phyloP scores from a whole-genome alignment of 1,140 invertebrate genomes.

The Achroia grisella region DNA sequence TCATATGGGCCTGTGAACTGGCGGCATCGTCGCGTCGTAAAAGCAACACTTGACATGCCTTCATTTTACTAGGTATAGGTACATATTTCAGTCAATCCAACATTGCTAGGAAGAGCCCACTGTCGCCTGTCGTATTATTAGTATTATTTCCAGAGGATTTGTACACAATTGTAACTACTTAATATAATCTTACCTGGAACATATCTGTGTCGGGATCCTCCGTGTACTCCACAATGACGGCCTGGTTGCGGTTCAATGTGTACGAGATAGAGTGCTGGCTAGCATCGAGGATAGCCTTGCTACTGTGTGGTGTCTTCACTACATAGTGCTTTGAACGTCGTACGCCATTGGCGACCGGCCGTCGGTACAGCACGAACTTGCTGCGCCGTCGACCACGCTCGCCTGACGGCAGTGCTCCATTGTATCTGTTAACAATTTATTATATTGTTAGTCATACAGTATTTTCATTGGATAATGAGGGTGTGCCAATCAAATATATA shows the following conservation, averaged over 20 bases:
- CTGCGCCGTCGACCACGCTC: conserved; percentile 93
- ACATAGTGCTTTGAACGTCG: conserved; percentile 96
- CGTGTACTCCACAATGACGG: conserved; percentile 97
- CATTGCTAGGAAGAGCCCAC: too few relatives aligned
- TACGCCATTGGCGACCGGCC: conserved; percentile 91
- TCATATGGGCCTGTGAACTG: too few relatives aligned
- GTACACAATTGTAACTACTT: too few relatives aligned
- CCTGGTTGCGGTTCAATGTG: conserved; percentile 95
- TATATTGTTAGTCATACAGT: not conserved
- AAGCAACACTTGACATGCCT: too few relatives aligned
- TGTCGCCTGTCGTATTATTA: too few relatives aligned
- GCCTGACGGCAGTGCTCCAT: conserved; percentile 93
- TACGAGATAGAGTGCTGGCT: conserved; percentile 97
- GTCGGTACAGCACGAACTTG: conserved; percentile 93
- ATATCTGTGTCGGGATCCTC: conserved; percentile 97
- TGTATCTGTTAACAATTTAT: conserved; percentile 83
- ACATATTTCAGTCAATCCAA: too few relatives aligned
- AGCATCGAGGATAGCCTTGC: conserved; percentile 93
- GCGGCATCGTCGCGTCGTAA: too few relatives aligned
- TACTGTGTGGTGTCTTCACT: conserved; percentile 91
- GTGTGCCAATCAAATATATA: too few relatives aligned
- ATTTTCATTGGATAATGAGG: too few relatives aligned
- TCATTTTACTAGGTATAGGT: too few relatives aligned
- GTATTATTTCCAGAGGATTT: too few relatives aligned
- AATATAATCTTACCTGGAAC: conserved; percentile 88